Evolutionary conservation across 1,140 invertebrate species (phyloP), one percentile per base, ranked within the genome.

Genomic region (Zaprionus ornatus): DNA sequence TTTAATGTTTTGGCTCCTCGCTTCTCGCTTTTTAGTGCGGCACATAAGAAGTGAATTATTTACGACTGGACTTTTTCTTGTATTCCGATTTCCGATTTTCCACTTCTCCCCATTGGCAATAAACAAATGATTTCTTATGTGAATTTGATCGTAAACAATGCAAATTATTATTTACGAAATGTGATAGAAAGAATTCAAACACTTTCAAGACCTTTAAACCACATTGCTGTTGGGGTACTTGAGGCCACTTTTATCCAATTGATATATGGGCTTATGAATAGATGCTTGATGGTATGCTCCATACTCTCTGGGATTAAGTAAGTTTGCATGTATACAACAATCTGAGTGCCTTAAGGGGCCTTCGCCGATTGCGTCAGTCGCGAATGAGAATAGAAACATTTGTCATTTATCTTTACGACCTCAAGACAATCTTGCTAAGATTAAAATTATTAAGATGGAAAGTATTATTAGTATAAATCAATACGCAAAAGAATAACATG

Each of bases 121-220:
- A 85, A 86, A 90, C 78, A 88, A 90, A 90, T 84, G 73, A 78
- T 76, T 75, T 72, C 74, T 77, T 83, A 88, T 87, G 74, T 78
- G 80, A 67, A 77, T 70, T 63, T 62, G 60, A 67, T 65, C 79
- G 77, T 82, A 77, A 86, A 86, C 77, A 85, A 86, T 80, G 77
- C 76, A 71, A 87, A 87, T 83, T 78, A 88, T 79, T 80, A 88
- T 86, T 87, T 84, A 88, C 63, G 56, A 71, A 82, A 79, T 76
- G 67, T 75, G 78, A 86, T 79, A 65, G 76, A 79, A 67, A 59
- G 61, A 70, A 77, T 56, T 55, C 48, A 62, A 69, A 64, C 55
- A 37, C 55, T 72, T 65, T 74, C 61, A 57, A 61, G 27, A 63
- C 62, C 57, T 59, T 78, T 75, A 52, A 54, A 69, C 69, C 84